A percentile compares a stretch with the other conserved stretches of the same genome.
Conservation (phyloP, 1,140 invertebrate genomes). For the Palaemon carinicauda region DNA sequence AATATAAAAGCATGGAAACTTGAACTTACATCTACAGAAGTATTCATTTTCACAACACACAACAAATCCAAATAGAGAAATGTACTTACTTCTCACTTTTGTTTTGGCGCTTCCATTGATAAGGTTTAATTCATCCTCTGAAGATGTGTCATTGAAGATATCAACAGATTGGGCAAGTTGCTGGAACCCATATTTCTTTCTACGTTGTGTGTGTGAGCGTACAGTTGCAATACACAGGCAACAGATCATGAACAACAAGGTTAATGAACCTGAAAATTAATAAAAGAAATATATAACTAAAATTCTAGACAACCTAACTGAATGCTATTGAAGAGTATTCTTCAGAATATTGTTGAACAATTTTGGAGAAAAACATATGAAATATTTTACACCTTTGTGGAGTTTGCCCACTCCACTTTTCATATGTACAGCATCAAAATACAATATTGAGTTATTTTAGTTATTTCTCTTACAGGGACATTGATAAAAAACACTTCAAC, state of each 20-base stretch:
- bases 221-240: slow-evolving; percentile 27
- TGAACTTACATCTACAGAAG: neutral
- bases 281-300: neutral
- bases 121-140: slow-evolving; percentile 27
- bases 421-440: too few relatives aligned
- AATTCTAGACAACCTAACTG: neutral
- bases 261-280: slow-evolving; percentile 20
- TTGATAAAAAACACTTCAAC: too few relatives aligned
- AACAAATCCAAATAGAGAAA: neutral
- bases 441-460: too few relatives aligned
- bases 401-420: too few relatives aligned
- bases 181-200: slow-evolving; percentile 36
- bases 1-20: neutral
- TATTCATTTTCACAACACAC: neutral
- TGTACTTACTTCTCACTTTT: slow-evolving; percentile 44
- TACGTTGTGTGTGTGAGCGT: slow-evolving; percentile 15
- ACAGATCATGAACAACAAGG: slow-evolving; percentile 31
- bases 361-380: too few relatives aligned
- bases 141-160: slow-evolving; percentile 48
- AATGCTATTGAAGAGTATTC: neutral
- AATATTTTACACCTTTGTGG: too few relatives aligned
- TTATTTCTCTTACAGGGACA: too few relatives aligned
- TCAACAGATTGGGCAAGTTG: slow-evolving; percentile 36
- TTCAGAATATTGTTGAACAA: too few relatives aligned
- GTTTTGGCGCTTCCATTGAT: neutral